phyloP scores from a whole-genome alignment of 2,797 vertebrate species.

The Helarctos malayanus region DNA sequence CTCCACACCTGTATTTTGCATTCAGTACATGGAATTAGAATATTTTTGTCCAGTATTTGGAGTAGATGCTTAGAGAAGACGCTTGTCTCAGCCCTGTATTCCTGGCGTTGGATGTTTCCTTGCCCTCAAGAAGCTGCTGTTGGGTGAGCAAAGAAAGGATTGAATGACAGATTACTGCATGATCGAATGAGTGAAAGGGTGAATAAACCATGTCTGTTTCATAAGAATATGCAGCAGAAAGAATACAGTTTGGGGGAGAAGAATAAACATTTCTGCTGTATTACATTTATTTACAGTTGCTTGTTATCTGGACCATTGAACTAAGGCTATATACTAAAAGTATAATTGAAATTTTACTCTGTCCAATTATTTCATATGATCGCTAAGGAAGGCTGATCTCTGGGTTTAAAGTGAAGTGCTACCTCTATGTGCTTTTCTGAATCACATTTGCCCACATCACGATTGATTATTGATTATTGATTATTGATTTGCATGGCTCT shows the following conservation, averaged over 20 bases:
- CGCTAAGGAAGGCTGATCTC: too few relatives aligned
- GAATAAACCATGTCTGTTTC: not conserved
- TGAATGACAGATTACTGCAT: too few relatives aligned
- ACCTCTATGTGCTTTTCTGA: not conserved
- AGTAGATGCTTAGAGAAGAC: accelerated
- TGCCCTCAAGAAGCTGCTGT: accelerated
- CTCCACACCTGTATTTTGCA: not conserved
- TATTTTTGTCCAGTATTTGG: not conserved
- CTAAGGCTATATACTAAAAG: not conserved
- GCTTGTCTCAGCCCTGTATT: too few relatives aligned
- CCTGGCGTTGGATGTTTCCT: not conserved
- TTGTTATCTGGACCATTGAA: not conserved
- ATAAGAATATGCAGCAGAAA: accelerated
- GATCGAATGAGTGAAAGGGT: too few relatives aligned
- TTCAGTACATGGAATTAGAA: accelerated
- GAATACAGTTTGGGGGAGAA: accelerated
- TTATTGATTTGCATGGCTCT: not conserved
- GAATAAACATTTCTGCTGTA: too few relatives aligned
- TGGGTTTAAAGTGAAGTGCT: not conserved
- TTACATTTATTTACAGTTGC: not conserved
- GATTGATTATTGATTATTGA: not conserved
- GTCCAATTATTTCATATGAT: not conserved
- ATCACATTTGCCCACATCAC: accelerated
- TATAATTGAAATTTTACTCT: not conserved
- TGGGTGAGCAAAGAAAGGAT: too few relatives aligned